Base-by-base conservation (phyloP, 2,797 vertebrate genomes). In the Micrastur ruficollis region DNA sequence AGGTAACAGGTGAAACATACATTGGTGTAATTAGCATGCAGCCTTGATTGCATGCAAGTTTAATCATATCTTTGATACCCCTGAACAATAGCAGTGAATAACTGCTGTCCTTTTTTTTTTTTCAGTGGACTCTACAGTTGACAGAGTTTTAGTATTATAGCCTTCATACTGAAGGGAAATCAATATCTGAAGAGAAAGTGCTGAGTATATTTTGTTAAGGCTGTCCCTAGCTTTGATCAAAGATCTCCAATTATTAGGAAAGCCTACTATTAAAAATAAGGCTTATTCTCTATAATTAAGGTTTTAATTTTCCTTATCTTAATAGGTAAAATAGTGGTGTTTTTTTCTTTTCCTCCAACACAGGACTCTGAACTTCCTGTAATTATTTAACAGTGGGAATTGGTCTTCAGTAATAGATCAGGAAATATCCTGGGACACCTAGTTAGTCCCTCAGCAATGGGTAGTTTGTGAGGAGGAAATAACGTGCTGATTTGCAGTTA, bases 401-500 rank as follows among this genome's bases (percentile, higher is more conserved):
- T 79, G 49, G 56, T 95, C 95, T 97, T 81, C 81, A 95, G 90
- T 79, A 94, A 88, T 95, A 96, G 79, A 94, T 96, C 92, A 96
- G 94, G 91, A 97, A 97, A 81, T 97, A 97, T 97, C 84, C 84
- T 87, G 93, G 93, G 96, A 95, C 96, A 97, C 63, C 65, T 90
- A 95, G 83, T 95, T 97, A 96, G 84, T 97, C 97, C 89, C 95
- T 90, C 93, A 96, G 97, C 97, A 92, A 85, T 65, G 88, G 95
- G 87, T 96, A 97, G 95, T 92, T 96, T 97, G 89, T 96, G 95
- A 97, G 94, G 84, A 98, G 96, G 95, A 98, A 98, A 97, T 97
- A 97, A 90, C 96, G 93, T 89, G 96, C 97, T 98, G 97, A 98
- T 98, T 98, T 98, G 93, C 95, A 97, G 97, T 97, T 98, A 97